Base-by-base conservation (phyloP, 2,797 vertebrate species). In the Cichlasoma orientale region DNA sequence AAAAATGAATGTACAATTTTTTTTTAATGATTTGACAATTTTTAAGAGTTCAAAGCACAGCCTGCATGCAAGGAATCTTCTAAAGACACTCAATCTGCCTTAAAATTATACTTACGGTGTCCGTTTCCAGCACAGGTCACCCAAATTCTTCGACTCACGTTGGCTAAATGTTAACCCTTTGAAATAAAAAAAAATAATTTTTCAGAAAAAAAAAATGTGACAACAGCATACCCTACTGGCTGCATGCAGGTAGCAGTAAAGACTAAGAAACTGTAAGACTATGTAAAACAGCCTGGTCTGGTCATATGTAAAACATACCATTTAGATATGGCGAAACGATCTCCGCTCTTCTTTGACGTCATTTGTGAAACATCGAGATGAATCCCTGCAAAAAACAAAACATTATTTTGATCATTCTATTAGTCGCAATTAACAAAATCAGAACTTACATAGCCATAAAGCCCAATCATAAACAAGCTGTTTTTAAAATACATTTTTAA, bases 171-270 rank as follows among this genome's bases (percentile, higher is more conserved):
- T 80, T 70, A 88, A 72, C 79, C 92, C 94, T 94, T 89, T 44
- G 81, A 92, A 91, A 92, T 2, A 88, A 13, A 82, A 78, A 89
- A 85, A 89, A 86, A 74, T 53, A 44, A 77, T 44, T 3, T 74
- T 74, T 92, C 11, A 87, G 72, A 81, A 27, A 58, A 7, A 58
- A 7, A 16, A 79, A 56, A 19, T 23, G 68, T 57, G 56, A 75
- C 27, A 92, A 87, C 77, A 95, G 91, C 93, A 93, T 90, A 71
- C 86, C 90, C 94, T 93, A 92, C 85, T 94, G 93, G 88, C 53
- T 27, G 63, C 25, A 72, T 16, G 21, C 61, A 74, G 78, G 29
- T 56, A 8, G 72, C 87, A 80, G 80, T 66, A 69, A 81, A 55
- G 44, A 72, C 68, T 59, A 58, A 27, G 11, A 50, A 23, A n/a